A percentile compares a stretch with the other conserved stretches of the same genome.
These are phyloP conservation scores for Melopsittacus undulatus DNA, from an alignment of 2,797 vertebrate species.

Conservation along the genomic window DNA sequence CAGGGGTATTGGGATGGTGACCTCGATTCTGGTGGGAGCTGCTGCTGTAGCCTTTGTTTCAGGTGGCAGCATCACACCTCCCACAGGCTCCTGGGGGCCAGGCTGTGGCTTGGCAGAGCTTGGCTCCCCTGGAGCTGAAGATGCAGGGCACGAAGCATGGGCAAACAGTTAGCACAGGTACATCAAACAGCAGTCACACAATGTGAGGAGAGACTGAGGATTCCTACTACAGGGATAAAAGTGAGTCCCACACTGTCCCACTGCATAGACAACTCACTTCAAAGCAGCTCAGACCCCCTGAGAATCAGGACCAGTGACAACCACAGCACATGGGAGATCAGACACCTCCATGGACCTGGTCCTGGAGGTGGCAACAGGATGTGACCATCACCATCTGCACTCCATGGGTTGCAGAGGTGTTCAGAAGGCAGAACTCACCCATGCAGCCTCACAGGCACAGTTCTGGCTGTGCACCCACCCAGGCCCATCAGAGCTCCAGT, in stretches of 20 bases:
- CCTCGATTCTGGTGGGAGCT: slow-evolving; percentile 48
- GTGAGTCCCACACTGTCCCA: neutral
- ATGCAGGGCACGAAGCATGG: neutral
- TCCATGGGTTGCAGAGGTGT: neutral
- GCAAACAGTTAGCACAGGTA: slow-evolving; percentile 55
- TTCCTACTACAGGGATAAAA: neutral
- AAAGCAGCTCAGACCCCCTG: neutral
- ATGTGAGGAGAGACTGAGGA: neutral
- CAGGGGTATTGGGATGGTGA: slow-evolving; percentile 14
- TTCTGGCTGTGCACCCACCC: neutral
- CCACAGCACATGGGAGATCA: fast-evolving
- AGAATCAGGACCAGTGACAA: neutral
- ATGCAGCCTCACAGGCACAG: too few relatives aligned
- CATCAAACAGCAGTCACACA: neutral
- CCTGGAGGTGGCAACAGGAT: fast-evolving
- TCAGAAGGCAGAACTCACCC: neutral
- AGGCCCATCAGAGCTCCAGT: neutral
- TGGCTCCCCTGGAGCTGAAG: slow-evolving; percentile 58
- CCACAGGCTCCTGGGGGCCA: neutral
- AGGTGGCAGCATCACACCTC: neutral
- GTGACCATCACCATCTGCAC: neutral
- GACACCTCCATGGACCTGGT: neutral
- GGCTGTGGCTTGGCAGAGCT: neutral
- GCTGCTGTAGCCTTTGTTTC: neutral
- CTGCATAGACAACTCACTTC: neutral